Evolutionary conservation across 2,113 vertebrate species (phyloP).

Genomic region (Atherinomorus stipes): DNA sequence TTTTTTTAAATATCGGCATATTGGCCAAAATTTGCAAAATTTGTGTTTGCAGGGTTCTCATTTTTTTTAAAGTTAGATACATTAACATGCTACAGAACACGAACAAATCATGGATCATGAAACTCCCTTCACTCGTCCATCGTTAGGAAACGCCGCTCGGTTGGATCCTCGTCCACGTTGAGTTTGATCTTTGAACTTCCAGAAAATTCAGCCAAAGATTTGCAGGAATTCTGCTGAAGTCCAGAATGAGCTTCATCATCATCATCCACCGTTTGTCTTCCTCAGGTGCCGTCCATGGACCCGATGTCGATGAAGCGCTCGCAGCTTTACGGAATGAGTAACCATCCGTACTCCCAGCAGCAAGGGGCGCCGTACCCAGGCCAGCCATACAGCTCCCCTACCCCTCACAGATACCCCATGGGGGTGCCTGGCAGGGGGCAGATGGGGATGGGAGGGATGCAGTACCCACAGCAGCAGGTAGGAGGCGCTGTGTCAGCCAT

Average conservation of each 20-base stretch:
- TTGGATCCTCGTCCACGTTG: no score
- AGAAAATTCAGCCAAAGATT: no score
- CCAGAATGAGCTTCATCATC: not conserved
- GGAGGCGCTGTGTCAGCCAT: not conserved
- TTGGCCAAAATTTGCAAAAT: no score
- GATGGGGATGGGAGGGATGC: constrained; percentile 88
- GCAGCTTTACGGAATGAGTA: constrained; percentile 90
- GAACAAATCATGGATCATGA: no score
- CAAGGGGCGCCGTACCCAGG: constrained; percentile 87
- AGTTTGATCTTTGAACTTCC: no score
- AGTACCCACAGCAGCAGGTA: constrained; percentile 95
- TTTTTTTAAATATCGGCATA: no score
- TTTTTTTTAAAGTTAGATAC: no score
- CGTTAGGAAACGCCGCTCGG: no score
- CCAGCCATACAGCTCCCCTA: constrained; percentile 87
- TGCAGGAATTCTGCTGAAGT: not conserved
- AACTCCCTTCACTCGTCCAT: no score
- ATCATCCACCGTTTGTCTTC: constrained; percentile 45
- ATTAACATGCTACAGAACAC: no score
- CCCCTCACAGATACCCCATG: constrained; percentile 90
- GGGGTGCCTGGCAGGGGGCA: constrained; percentile 89
- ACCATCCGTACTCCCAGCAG: constrained; percentile 89
- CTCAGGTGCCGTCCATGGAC: constrained; percentile 90
- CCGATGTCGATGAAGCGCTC: constrained; percentile 95
- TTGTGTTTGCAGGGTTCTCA: no score